Percentiles rank a stretch among this genome's conserved stretches.
Conservation (phyloP, 2,113 vertebrate species). For the Monopterus albus region DNA sequence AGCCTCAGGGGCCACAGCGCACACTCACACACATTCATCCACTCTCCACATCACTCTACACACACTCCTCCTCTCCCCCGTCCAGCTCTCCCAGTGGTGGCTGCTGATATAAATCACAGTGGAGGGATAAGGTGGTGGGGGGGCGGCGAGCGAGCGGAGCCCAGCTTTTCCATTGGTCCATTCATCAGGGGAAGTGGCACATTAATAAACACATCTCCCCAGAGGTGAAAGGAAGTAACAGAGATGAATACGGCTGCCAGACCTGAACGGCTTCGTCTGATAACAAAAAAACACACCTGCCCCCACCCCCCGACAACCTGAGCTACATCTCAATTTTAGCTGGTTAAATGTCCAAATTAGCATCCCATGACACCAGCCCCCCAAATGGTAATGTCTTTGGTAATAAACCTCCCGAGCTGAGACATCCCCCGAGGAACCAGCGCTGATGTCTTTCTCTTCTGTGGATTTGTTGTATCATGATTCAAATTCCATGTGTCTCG, state of each 20-base stretch:
- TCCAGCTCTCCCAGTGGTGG: not conserved
- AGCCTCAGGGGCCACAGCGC: not conserved
- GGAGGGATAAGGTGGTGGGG: not conserved
- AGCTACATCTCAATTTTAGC: conserved; percentile 17
- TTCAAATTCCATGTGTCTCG: conserved; percentile 35
- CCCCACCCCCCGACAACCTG: not conserved
- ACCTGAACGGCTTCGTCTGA: conserved; percentile 82
- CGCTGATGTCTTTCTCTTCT: conserved; percentile 11
- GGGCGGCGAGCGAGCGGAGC: conserved; percentile 79
- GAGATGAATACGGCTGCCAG: conserved; percentile 91
- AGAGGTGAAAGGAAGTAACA: conserved; percentile 87
- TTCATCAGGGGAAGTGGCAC: conserved; percentile 92
- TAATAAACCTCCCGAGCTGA: conserved; percentile 10
- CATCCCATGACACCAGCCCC: not conserved
- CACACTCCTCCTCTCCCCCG: not conserved
- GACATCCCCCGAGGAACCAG: conserved; percentile 21
- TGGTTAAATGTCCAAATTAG: conserved; percentile 57
- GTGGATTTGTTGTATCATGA: conserved; percentile 34
- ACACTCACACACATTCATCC: no score
- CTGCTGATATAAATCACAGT: conserved; percentile 73
- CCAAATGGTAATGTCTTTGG: not conserved
- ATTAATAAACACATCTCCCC: conserved; percentile 97
- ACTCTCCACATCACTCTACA: conserved; percentile 1
- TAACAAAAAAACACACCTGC: conserved; percentile 70
- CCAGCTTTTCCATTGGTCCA: conserved; percentile 90